These are phyloP conservation scores for Microcebus jonahi DNA, from an alignment of 2,113 vertebrate genomes.

Conservation along the genomic window DNA sequence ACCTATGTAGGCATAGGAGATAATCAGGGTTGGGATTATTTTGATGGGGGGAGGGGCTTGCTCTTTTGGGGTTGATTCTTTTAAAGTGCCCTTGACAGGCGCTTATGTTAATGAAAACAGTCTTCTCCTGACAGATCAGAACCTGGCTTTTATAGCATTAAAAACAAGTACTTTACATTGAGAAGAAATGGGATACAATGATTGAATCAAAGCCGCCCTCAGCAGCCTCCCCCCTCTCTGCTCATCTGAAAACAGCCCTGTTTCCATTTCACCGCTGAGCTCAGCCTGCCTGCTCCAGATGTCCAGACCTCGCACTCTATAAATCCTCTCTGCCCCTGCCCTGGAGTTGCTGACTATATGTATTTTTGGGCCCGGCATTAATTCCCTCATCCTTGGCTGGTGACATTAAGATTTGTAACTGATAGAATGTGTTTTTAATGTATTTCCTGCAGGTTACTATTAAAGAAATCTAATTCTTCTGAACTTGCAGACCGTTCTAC, in stretches of 20 bases:
- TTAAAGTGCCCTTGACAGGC: slow-evolving; percentile 42
- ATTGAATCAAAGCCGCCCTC: slow-evolving; percentile 49
- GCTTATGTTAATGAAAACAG: slow-evolving; percentile 59
- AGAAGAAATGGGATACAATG: slow-evolving; percentile 63
- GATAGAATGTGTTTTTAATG: slow-evolving; percentile 84
- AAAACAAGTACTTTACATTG: neutral
- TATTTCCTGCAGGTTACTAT: slow-evolving; percentile 83
- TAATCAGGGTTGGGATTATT: neutral
- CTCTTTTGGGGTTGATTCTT: neutral
- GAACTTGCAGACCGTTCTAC: slow-evolving; percentile 76
- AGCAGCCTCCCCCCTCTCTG: neutral
- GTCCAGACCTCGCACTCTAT: slow-evolving; percentile 70
- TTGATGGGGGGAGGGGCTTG: neutral
- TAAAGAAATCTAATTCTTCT: slow-evolving; percentile 79
- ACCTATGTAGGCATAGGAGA: neutral
- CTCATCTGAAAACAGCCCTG: slow-evolving; percentile 63
- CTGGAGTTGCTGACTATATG: slow-evolving; percentile 66
- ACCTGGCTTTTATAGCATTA: slow-evolving; percentile 46
- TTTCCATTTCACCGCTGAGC: slow-evolving; percentile 65
- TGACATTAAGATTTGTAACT: slow-evolving; percentile 81
- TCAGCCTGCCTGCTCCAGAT: slow-evolving; percentile 63
- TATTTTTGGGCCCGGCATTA: slow-evolving; percentile 77
- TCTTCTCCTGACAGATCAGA: slow-evolving; percentile 61
- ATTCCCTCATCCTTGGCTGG: slow-evolving; percentile 78
- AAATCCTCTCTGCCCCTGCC: slow-evolving; percentile 78